A percentile compares a stretch with the other conserved stretches of the same genome.
These are phyloP conservation scores for Melipona bicolor DNA, from an alignment of 2,888 invertebrate genomes.

Conservation along the genomic window DNA sequence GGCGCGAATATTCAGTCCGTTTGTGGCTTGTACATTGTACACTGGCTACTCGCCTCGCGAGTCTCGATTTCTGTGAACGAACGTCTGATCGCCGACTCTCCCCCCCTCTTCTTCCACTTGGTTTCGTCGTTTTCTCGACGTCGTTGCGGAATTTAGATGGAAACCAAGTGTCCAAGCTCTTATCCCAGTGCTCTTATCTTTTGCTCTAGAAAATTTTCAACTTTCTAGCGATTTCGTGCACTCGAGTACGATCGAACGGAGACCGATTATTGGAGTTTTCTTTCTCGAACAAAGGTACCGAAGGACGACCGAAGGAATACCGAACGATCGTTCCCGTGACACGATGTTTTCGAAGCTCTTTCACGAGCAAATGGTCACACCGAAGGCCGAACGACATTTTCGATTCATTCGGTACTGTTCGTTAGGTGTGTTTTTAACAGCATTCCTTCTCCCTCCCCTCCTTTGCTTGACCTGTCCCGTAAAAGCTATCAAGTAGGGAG, in stretches of 20 bases:
- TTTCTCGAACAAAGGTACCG: slow-evolving; percentile 14
- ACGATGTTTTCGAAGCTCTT: slow-evolving; percentile 30
- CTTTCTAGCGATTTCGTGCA: not conserved
- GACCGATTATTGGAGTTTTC: slow-evolving; percentile 2
- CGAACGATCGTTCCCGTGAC: slow-evolving; percentile 6
- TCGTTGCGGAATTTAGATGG: not conserved
- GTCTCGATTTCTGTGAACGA: no score
- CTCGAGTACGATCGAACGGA: not conserved
- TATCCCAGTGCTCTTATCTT: not conserved
- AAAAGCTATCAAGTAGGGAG: slow-evolving; percentile 36
- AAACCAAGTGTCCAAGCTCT: not conserved
- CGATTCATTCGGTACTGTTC: slow-evolving; percentile 33
- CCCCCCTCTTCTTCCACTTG: no score
- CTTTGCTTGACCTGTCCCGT: slow-evolving; percentile 8
- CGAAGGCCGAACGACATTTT: slow-evolving; percentile 6
- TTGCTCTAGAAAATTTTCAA: not conserved
- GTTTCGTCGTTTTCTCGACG: not conserved
- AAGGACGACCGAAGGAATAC: slow-evolving; percentile 3
- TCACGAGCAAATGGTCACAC: slow-evolving; percentile 43
- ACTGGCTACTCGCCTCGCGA: slow-evolving; percentile 8
- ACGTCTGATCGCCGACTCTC: no score
- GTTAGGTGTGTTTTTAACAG: slow-evolving; percentile 48
- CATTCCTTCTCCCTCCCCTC: not conserved
- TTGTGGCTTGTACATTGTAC: slow-evolving; percentile 46
- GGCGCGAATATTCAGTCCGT: slow-evolving; percentile 74